Base-by-base conservation (phyloP, 2,113 vertebrate genomes). In the Rhinolophus sinicus region DNA sequence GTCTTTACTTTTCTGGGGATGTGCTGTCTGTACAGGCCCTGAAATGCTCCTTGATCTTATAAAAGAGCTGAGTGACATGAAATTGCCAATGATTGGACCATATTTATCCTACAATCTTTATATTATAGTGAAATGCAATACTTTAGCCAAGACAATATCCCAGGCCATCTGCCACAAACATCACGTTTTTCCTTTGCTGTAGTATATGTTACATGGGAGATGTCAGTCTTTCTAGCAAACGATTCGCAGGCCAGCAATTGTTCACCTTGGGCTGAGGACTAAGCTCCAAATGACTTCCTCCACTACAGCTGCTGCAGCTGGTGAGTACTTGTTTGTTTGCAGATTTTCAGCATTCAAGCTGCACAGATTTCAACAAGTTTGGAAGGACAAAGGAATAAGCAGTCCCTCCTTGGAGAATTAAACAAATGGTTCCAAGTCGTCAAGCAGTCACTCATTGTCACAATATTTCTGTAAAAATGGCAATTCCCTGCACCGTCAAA, bases 391-490 rank as follows among this genome's bases (percentile, higher is more conserved):
- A 75, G 69, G 35, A 82, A 60, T 72, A 92, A 78, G 40, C 5
- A 69, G 10, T 65, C 9, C 24, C 54, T 97, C 24, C 44, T 64
- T 16, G 33, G 44, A 88, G 44, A 80, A 76, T 44, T 54, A 60
- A 75, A 75, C 15, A 80, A 87, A 91, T 21, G 30, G 44, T 81
- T 60, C 47, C 44, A 85, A 77, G 44, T 85, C 3, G 2, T 91
- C 30, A 58, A 78, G 13, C 14, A 83, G 50, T 77, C 44, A 60
- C n/a, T 92, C 21, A 14, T 19, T 78, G 40, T 85, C 19, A 38
- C 15, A 50, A 8, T 88, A 40, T 84, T 93, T 76, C 73, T 95
- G 70, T 81, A 47, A 67, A 86, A 90, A 93, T 65, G 24, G 15
- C 47, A 72, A 26, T 84, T 90, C 24, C 19, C 15, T 72, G 19